Percentiles rank a stretch among this genome's conserved stretches.
Evolutionary conservation across 1,140 invertebrate species (phyloP).

Genomic region (Papilio dardanus): DNA sequence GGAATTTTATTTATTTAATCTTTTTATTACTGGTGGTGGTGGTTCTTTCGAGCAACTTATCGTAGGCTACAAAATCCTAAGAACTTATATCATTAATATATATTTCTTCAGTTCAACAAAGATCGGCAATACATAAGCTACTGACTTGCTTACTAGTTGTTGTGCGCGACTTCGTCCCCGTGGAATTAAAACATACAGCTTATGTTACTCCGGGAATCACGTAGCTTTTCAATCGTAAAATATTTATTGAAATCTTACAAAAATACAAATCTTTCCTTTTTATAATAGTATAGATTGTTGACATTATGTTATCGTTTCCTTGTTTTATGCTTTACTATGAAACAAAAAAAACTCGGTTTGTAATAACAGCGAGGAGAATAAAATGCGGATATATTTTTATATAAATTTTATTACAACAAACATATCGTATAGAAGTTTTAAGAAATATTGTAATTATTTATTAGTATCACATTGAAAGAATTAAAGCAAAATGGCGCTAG

Average conservation of each 20-base stretch:
- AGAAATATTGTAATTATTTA: conserved; percentile 12
- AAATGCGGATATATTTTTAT: not conserved
- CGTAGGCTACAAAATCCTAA: not conserved
- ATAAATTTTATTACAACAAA: conserved; percentile 21
- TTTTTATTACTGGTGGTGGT: not conserved
- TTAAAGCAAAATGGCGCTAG: not conserved
- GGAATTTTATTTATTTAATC: conserved; percentile 4
- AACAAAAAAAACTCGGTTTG: not conserved
- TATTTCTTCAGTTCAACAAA: not conserved
- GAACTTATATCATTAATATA: no score
- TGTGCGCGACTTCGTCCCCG: no score
- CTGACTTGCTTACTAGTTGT: no score
- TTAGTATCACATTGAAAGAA: conserved; percentile 19
- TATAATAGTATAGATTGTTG: no score
- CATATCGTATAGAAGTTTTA: conserved; percentile 7
- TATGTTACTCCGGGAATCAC: no score
- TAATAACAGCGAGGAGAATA: not conserved
- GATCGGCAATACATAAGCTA: not conserved
- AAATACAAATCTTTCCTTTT: no score
- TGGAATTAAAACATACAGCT: no score
- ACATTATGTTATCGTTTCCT: no score
- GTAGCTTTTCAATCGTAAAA: no score
- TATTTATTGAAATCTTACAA: no score
- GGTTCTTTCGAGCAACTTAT: not conserved
- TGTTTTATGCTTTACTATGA: no score